phyloP scores from a whole-genome alignment of 2,113 vertebrate genomes.

The Potamarius usumacintae region DNA sequence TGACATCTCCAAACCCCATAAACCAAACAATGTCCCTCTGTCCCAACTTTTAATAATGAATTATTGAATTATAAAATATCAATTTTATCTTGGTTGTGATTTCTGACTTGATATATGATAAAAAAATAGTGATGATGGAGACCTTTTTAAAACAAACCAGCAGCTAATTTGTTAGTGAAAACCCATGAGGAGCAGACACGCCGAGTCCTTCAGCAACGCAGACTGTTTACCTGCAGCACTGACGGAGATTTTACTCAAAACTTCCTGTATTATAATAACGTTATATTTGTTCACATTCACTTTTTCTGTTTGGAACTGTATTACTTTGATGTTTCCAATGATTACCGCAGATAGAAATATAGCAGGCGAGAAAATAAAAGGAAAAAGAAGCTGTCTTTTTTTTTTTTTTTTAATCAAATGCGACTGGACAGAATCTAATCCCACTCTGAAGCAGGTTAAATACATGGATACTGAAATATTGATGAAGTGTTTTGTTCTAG shows the following conservation, averaged over 20 bases:
- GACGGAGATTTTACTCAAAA: background rate
- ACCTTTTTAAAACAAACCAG: background rate
- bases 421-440: background rate
- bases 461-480: background rate
- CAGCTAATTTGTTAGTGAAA: slow-evolving; percentile 23
- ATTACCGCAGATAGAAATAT: background rate
- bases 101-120: background rate
- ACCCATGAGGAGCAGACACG: background rate
- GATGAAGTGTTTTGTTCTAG: background rate
- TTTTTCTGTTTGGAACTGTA: background rate
- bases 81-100: background rate
- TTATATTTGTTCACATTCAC: background rate
- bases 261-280: background rate
- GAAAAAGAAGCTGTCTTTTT: background rate
- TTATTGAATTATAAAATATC: background rate
- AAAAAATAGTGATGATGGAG: background rate
- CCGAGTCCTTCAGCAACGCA: too few species aligned
- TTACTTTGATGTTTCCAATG: background rate
- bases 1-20: background rate
- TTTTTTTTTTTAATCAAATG: background rate
- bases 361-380: too few species aligned
- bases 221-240: background rate
- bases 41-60: background rate
- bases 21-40: background rate
- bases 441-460: background rate